Percentiles rank a stretch among this genome's conserved stretches.
These are phyloP conservation scores for Drosophila nigricruria DNA, from an alignment of 2,888 invertebrate species.

Conservation along the genomic window DNA sequence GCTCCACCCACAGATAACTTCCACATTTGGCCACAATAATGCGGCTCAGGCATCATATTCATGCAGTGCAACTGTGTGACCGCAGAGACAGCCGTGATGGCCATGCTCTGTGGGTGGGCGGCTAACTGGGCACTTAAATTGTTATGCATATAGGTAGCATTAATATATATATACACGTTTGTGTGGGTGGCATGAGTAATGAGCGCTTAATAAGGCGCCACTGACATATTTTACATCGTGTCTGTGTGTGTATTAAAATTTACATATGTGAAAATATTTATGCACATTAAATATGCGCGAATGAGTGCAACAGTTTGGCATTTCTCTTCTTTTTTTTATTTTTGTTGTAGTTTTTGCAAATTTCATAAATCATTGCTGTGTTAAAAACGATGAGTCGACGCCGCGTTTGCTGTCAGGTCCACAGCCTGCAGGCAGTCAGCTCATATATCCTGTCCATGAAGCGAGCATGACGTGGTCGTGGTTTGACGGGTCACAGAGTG, in stretches of 20 bases:
- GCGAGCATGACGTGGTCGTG: slow-evolving; percentile 39
- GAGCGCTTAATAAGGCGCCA: slow-evolving; percentile 67
- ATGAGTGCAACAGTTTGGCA: slow-evolving; percentile 45
- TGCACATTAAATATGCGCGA: slow-evolving; percentile 63
- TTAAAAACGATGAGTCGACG: slow-evolving; percentile 63
- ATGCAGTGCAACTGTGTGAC: slow-evolving; percentile 57
- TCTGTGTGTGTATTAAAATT: slow-evolving; percentile 39
- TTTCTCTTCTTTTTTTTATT: not conserved
- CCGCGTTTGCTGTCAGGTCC: slow-evolving; percentile 47
- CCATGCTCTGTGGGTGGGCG: not conserved
- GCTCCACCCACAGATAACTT: slow-evolving; percentile 12
- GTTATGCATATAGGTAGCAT: slow-evolving; percentile 11
- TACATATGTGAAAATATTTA: slow-evolving; percentile 62
- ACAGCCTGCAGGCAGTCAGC: slow-evolving; percentile 43
- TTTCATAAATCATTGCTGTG: slow-evolving; percentile 70
- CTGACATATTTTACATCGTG: slow-evolving; percentile 47
- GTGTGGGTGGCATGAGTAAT: slow-evolving; percentile 59
- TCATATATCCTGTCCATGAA: slow-evolving; percentile 45
- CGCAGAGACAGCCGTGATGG: slow-evolving; percentile 54
- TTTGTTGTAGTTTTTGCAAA: slow-evolving; percentile 35
- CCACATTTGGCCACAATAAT: slow-evolving; percentile 60
- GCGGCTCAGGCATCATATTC: slow-evolving; percentile 49
- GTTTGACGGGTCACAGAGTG: slow-evolving; percentile 9
- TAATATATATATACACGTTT: not conserved
- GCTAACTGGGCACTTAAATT: slow-evolving; percentile 34